phyloP scores from a whole-genome alignment of 2,797 vertebrate genomes.

The Sebastes goodei region DNA sequence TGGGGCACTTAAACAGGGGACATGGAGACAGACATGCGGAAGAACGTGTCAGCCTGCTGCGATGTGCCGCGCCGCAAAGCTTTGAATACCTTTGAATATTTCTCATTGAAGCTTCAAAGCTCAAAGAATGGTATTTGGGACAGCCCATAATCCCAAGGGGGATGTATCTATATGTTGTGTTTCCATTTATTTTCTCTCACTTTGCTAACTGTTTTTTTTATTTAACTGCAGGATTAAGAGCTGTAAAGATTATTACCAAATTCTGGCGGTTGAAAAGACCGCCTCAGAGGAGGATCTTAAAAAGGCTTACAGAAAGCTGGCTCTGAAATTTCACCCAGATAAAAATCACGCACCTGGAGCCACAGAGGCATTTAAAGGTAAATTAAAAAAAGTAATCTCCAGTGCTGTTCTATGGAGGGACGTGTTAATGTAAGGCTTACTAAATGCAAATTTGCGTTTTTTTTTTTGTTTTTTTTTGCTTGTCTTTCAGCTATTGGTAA shows the following conservation, averaged over 20 bases:
- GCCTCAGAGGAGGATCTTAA: slow-evolving; percentile 96
- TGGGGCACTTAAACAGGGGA: too few relatives aligned
- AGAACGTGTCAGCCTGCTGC: too few relatives aligned
- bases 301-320: slow-evolving; percentile 95
- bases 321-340: slow-evolving; percentile 97
- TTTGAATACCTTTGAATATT: too few relatives aligned
- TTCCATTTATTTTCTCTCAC: too few relatives aligned
- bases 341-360: slow-evolving; percentile 96
- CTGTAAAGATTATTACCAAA: slow-evolving; percentile 99
- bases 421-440: not conserved
- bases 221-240: slow-evolving; percentile 89
- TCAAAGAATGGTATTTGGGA: too few relatives aligned
- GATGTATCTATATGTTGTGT: not conserved
- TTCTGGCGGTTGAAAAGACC: slow-evolving; percentile 91
- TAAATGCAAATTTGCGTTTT: not conserved
- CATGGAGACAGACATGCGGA: too few relatives aligned
- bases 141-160: too few relatives aligned
- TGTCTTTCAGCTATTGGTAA: slow-evolving; percentile 91
- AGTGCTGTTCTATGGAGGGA: not conserved
- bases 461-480: not conserved
- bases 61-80: too few relatives aligned
- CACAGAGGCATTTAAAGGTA: slow-evolving; percentile 98
- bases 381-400: not conserved
- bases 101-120: too few relatives aligned
- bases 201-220: not conserved